Conservation (phyloP, 2,888 invertebrate genomes). For the Alcis repandata region DNA sequence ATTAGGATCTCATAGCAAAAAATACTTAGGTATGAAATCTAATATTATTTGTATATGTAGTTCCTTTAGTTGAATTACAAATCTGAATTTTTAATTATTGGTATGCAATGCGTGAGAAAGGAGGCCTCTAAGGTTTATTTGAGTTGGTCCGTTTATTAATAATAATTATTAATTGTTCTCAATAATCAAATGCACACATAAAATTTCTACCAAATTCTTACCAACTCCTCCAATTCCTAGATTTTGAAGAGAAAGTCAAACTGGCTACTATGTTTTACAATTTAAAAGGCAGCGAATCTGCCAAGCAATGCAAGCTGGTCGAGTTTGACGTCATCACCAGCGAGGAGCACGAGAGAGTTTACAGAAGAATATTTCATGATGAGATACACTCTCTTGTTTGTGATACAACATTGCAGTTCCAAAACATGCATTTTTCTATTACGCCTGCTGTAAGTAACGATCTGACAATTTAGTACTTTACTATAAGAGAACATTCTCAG, state of each 20-base stretch:
- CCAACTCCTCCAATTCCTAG: conserved; percentile 48
- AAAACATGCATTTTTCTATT: conserved; percentile 81
- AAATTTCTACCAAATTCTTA: background rate
- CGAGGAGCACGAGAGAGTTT: conserved; percentile 76
- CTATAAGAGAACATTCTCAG: too few relatives aligned
- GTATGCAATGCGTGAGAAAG: too few relatives aligned
- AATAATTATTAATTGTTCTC: too few relatives aligned
- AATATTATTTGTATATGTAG: too few relatives aligned
- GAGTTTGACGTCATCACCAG: conserved; percentile 77
- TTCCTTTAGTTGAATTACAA: too few relatives aligned
- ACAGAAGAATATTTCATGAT: conserved; percentile 78
- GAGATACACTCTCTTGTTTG: conserved; percentile 77
- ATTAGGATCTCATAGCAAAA: background rate
- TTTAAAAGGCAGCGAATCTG: conserved; percentile 70
- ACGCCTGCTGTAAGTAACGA: conserved; percentile 79
- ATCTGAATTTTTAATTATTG: too few relatives aligned
- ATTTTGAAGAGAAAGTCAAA: conserved; percentile 79
- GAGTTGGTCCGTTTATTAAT: too few relatives aligned
- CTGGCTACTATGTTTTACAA: conserved; percentile 72
- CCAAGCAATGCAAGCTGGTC: conserved; percentile 70
- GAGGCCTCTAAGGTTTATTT: too few relatives aligned
- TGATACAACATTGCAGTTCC: conserved; percentile 71
- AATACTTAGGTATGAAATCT: too few relatives aligned
- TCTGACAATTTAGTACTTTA: background rate
- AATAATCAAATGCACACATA: background rate